Base-by-base conservation (phyloP, 2,113 vertebrate genomes). In the Myiozetetes cayanensis region DNA sequence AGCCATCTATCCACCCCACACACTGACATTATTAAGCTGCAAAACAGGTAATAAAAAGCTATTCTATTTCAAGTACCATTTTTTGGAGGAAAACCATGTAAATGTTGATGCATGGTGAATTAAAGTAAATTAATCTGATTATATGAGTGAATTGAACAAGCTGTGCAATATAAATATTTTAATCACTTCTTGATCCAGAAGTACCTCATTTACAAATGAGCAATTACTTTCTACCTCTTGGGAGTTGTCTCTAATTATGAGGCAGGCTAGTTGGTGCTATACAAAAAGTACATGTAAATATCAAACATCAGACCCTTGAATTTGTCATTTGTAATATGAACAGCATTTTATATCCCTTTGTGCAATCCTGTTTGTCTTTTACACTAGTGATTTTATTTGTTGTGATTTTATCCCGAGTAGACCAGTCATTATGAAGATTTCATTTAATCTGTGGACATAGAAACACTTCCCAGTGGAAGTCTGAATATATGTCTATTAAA, bases 151-250 rank as follows among this genome's bases (percentile, higher is more conserved):
- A 97, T 97, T 97, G 97, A 98, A 97, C 98, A 98, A 98, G 98
- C 97, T 98, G 98, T 97, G 97, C 95, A 97, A 97, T 98, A 98
- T 98, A 98, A 99, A 99, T 99, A 98, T 99, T 99, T 98, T 98
- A 99, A 98, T 98, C 98, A 98, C 95, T 98, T 98, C 98, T 98
- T 98, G 97, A 98, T 98, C 98, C 97, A 98, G 95, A 98, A 98
- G 98, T 97, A 96, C 97, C 97, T 98, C 98, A 97, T 98, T 97
- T 98, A 98, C 98, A 98, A 99, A 99, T 98, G 98, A 98, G 98
- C 98, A 99, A 99, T 99, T 98, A 98, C 97, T 97, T 98, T 97
- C 80, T 81, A 93, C 96, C 99, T 98, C 97, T 58, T 97, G 98
- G 98, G 98, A 98, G 72, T 44, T 63, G 43, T 86, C 94, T 97